Percentiles rank a stretch among this genome's conserved stretches.
phyloP scores from a whole-genome alignment of 2,888 invertebrate species.

The Alloplasta piceator region DNA sequence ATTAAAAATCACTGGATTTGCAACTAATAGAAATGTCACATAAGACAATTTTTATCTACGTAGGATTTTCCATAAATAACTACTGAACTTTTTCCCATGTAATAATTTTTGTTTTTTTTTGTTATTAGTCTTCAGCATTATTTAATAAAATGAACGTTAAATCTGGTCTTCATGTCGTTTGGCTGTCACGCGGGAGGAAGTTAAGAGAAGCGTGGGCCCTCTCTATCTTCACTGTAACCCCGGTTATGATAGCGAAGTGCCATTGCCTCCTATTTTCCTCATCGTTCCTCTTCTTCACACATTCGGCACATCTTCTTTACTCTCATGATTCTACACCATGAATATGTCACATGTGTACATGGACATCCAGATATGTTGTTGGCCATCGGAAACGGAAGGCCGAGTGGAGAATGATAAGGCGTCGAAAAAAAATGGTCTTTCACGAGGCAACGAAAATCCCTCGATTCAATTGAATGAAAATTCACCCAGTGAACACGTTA shows the following conservation, averaged over 20 bases:
- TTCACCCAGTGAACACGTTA: too few species aligned
- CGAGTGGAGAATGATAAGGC: constrained; percentile 38
- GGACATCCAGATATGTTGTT: neutral
- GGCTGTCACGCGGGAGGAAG: constrained; percentile 69
- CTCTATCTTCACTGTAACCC: constrained; percentile 72
- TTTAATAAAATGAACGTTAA: neutral
- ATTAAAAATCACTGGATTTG: too few species aligned
- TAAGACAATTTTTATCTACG: too few species aligned
- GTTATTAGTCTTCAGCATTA: neutral
- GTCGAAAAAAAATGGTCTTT: neutral
- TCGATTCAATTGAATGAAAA: constrained; percentile 1
- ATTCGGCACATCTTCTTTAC: constrained; percentile 35
- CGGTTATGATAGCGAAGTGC: constrained; percentile 73
- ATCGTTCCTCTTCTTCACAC: constrained; percentile 46
- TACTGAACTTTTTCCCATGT: too few species aligned
- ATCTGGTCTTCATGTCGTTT: neutral
- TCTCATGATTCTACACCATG: constrained; percentile 41
- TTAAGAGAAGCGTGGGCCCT: constrained; percentile 75
- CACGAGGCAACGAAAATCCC: neutral
- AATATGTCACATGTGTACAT: constrained; percentile 15
- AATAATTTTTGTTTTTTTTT: too few species aligned
- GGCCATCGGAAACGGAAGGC: constrained; percentile 61
- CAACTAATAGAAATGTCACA: too few species aligned
- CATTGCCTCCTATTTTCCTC: constrained; percentile 70
- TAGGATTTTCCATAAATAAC: too few species aligned